A percentile compares a stretch with the other conserved stretches of the same genome.
Conservation (phyloP, 2,113 vertebrate genomes). For the Calyptomena viridis region DNA sequence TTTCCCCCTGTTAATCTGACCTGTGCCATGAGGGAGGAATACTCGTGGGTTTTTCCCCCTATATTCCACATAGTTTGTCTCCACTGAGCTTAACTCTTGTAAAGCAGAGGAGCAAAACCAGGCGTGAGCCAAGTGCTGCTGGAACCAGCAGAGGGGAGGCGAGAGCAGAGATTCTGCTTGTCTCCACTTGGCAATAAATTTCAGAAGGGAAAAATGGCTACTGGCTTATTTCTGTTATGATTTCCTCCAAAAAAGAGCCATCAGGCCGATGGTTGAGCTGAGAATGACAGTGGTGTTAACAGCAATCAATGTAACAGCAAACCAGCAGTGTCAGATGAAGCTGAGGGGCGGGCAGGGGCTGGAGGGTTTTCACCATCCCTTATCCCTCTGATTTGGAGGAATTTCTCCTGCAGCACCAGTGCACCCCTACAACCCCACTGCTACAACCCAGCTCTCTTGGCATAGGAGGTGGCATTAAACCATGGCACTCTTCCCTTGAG, state of each 20-base stretch:
- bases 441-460: accelerated
- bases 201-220: not conserved
- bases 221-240: not conserved
- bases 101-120: not conserved
- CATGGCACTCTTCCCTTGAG: accelerated
- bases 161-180: constrained; percentile 30
- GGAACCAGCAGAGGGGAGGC: constrained; percentile 57
- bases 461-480: not conserved
- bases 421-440: accelerated
- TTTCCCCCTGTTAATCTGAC: not conserved
- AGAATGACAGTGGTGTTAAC: accelerated
- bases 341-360: not conserved
- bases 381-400: accelerated
- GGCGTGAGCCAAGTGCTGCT: not conserved
- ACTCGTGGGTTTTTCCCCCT: not conserved
- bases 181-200: accelerated
- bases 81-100: accelerated
- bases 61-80: accelerated
- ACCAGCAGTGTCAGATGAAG: accelerated
- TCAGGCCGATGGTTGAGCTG: not conserved
- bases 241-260: not conserved
- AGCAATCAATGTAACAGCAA: accelerated
- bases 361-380: not conserved
- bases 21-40: not conserved
- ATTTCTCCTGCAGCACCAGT: not conserved